Evolutionary conservation across 2,888 invertebrate species (phyloP).

Genomic region (Sinelater perroti): DNA sequence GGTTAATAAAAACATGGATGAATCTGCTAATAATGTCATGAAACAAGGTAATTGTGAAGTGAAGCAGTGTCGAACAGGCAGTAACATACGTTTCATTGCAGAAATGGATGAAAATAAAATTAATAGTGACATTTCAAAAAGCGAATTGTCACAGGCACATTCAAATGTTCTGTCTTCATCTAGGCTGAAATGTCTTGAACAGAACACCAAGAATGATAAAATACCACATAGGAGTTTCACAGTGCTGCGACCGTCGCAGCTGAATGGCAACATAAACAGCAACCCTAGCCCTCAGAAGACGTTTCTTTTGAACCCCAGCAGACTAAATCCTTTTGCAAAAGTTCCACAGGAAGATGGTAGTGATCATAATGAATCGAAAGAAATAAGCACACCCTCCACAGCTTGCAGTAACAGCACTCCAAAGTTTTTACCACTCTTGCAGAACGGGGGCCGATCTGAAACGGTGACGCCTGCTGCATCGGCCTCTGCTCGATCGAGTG

Average conservation of each 20-base stretch:
- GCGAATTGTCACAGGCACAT: not conserved
- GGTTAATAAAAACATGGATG: slow-evolving; percentile 54
- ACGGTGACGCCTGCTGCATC: slow-evolving; percentile 35
- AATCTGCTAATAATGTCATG: slow-evolving; percentile 49
- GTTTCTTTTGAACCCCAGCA: slow-evolving; percentile 56
- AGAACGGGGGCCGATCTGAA: slow-evolving; percentile 45
- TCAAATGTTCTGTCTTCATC: not conserved
- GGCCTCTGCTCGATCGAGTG: slow-evolving; percentile 62
- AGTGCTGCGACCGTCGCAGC: slow-evolving; percentile 45
- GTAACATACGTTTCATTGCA: slow-evolving; percentile 32
- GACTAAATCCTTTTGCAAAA: slow-evolving; percentile 54
- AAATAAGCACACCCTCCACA: too few species aligned
- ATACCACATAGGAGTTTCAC: slow-evolving; percentile 24
- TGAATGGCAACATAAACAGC: slow-evolving; percentile 42
- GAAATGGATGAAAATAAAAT: slow-evolving; percentile 49
- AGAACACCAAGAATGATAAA: slow-evolving; percentile 5
- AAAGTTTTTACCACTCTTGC: slow-evolving; percentile 57
- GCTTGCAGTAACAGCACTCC: slow-evolving; percentile 49
- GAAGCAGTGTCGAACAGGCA: not conserved
- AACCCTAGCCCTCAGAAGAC: slow-evolving; percentile 38
- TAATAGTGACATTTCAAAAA: not conserved
- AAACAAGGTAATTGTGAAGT: slow-evolving; percentile 47
- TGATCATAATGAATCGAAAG: slow-evolving; percentile 34
- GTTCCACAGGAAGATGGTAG: slow-evolving; percentile 45
- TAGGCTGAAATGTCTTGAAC: slow-evolving; percentile 1